Percentiles rank a stretch among this genome's conserved stretches.
phyloP scores from a whole-genome alignment of 2,797 vertebrate species.

The Artibeus jamaicensis region DNA sequence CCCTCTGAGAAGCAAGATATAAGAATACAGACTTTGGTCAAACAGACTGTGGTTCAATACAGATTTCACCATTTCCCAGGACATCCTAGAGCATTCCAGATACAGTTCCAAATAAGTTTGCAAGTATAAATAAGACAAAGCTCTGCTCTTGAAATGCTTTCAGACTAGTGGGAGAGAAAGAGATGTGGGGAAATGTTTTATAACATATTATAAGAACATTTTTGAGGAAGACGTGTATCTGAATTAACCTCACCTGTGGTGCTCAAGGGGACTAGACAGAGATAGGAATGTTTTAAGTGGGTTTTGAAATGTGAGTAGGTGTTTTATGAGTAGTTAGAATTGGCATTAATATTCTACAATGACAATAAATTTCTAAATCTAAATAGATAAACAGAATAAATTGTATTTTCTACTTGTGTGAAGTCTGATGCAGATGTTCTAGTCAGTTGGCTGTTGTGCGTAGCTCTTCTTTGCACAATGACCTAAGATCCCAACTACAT shows the following conservation, averaged over 20 bases:
- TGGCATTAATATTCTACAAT: not conserved
- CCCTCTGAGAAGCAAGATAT: not conserved
- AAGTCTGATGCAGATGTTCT: not conserved
- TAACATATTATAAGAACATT: not conserved
- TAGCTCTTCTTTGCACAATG: not conserved
- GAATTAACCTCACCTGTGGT: not conserved
- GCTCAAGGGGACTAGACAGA: not conserved
- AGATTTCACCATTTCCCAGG: not conserved
- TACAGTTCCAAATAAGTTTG: not conserved
- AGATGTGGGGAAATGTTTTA: not conserved
- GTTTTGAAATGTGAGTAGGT: not conserved
- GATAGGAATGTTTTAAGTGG: not conserved
- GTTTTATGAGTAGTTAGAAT: not conserved
- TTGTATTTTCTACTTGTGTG: not conserved
- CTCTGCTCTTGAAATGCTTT: not conserved
- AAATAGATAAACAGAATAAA: not conserved
- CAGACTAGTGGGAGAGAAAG: not conserved
- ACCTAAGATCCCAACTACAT: not conserved
- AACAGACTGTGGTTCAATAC: not conserved
- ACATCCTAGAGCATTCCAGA: not conserved
- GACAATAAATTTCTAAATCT: not conserved
- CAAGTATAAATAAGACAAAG: not conserved
- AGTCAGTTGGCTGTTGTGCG: not conserved
- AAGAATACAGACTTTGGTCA: not conserved
- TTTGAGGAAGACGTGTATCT: not conserved